Evolutionary conservation across 2,113 vertebrate genomes (phyloP).

Genomic region (Corythoichthys haematopterus): DNA sequence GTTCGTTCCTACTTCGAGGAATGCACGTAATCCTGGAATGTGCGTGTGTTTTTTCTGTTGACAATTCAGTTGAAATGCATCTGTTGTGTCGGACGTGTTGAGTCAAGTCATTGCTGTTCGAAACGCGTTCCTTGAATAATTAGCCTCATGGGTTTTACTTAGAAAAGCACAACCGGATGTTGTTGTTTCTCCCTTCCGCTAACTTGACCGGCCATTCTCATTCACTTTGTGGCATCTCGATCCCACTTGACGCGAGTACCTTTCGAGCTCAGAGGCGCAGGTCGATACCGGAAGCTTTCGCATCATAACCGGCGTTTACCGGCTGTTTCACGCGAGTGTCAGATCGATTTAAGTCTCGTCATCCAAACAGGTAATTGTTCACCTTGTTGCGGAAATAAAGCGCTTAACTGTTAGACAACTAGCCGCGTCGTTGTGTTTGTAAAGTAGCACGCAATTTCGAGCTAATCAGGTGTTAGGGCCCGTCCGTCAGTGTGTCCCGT

Average conservation of each 20-base stretch:
- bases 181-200: not conserved
- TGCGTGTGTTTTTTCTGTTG: not conserved
- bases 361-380: not conserved
- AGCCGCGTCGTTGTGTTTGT: not conserved
- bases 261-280: conserved; percentile 1
- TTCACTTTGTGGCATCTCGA: conserved; percentile 31
- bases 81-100: not conserved
- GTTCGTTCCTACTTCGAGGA: not conserved
- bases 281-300: conserved; percentile 1
- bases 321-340: not conserved
- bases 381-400: not conserved
- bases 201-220: conserved; percentile 12
- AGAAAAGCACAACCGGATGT: conserved; percentile 38
- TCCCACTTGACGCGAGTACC: conserved; percentile 13
- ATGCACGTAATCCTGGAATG: not conserved
- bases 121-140: not conserved
- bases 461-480: not conserved
- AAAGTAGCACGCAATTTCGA: not conserved
- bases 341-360: not conserved
- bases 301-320: conserved; percentile 1
- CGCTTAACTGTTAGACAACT: not conserved
- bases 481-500: not conserved
- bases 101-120: not conserved
- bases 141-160: not conserved
- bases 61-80: not conserved